These are phyloP conservation scores for Centruroides vittatus DNA, from an alignment of 1,140 invertebrate genomes.

Conservation along the genomic window DNA sequence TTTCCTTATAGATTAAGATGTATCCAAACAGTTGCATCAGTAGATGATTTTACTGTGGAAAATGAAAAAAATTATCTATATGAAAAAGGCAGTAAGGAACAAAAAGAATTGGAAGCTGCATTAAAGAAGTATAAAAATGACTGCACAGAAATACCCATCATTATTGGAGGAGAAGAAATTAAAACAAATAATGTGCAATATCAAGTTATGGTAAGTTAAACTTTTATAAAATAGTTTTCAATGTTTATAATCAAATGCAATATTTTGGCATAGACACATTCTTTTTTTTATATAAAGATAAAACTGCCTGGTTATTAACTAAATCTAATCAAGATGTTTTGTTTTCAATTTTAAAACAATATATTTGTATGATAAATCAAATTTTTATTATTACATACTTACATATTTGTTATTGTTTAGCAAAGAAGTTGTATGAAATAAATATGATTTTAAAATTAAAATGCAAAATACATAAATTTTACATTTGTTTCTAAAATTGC, in stretches of 20 bases:
- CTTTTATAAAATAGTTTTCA: neutral
- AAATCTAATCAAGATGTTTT: no score
- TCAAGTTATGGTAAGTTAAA: conserved; percentile 49
- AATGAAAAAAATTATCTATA: conserved; percentile 75
- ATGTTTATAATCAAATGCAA: neutral
- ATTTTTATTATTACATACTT: no score
- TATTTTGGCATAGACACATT: neutral
- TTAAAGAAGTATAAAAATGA: conserved; percentile 47
- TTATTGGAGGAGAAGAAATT: conserved; percentile 79
- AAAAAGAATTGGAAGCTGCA: conserved; percentile 53
- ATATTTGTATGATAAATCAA: no score
- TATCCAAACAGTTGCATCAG: neutral
- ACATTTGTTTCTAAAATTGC: no score
- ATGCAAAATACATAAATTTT: no score
- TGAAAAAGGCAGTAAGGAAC: conserved; percentile 65
- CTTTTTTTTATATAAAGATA: conserved; percentile 6
- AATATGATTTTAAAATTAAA: no score
- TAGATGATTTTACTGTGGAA: conserved; percentile 51
- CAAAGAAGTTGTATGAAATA: no score
- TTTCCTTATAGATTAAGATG: no score
- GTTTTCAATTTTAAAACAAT: no score
- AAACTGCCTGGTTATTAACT: no score
- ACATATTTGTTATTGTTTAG: no score
- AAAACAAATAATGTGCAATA: conserved; percentile 55
- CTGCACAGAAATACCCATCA: conserved; percentile 73